Evolutionary conservation across 2,888 invertebrate genomes (phyloP).

Genomic region (Melitaea athalia): DNA sequence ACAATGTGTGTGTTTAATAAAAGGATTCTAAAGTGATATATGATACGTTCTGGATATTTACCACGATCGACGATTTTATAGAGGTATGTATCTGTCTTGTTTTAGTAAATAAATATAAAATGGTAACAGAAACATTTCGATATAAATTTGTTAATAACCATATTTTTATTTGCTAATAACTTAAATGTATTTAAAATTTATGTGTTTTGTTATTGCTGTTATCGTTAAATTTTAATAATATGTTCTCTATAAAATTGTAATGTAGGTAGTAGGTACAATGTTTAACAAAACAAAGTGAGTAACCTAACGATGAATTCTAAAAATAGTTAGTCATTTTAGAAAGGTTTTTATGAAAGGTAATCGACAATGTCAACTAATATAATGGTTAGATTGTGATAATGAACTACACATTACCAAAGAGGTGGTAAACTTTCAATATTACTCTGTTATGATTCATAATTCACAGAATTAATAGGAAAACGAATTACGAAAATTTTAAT

Average conservation of each 20-base stretch:
- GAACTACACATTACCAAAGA: background rate
- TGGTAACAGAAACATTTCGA: constrained; percentile 11
- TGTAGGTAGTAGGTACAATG: no score
- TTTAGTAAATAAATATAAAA: constrained; percentile 27
- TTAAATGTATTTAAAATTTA: background rate
- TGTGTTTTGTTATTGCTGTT: background rate
- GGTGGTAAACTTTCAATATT: background rate
- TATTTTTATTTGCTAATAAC: constrained; percentile 3
- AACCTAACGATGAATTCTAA: background rate
- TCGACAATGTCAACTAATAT: background rate
- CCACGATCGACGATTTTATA: background rate
- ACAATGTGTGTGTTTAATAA: constrained; percentile 23
- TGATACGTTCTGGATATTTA: constrained; percentile 7
- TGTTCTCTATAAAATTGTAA: background rate
- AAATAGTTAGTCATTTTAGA: constrained; percentile 7
- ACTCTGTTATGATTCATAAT: background rate
- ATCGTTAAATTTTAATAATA: background rate
- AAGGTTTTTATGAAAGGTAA: background rate
- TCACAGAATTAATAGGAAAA: background rate
- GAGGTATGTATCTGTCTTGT: constrained; percentile 22
- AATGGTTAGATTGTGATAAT: background rate
- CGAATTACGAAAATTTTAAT: background rate
- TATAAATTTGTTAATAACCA: background rate
- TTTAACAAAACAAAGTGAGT: background rate
- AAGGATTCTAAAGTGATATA: constrained; percentile 24